Evolutionary conservation across 2,113 vertebrate genomes (phyloP), one percentile per base, ranked within the genome.

Genomic region (Etheostoma cragini): DNA sequence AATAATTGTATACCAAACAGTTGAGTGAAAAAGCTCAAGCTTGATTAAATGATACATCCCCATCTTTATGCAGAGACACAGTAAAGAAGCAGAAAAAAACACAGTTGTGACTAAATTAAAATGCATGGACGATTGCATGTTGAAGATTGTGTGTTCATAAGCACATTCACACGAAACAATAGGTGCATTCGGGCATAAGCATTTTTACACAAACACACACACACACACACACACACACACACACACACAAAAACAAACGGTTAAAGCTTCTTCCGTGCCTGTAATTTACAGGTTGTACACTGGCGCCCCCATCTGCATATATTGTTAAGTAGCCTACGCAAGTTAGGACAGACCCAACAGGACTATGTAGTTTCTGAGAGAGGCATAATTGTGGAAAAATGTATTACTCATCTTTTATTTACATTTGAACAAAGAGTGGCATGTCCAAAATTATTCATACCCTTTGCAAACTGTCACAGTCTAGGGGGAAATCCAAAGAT

Each of bases 281-380:
- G 6, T 26, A 1, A 60, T 12, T 76, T n/a, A 19, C 60, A 74
- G 24, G 6, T 67, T 45, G 30, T 65, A 35, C 24, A 56, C 15
- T 82, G 60, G 22, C 58, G 83, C 83, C 88, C 65, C 42, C 76
- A 2, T 62, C 24, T 88, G 91, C 83, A 26, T 0, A 12, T 10
- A 7, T 0, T 22, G 8, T 14, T 62, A 52, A 88, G 75, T 86
- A 42, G 38, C 2, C 10, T 42, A 72, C 84, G 84, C 1, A 26
- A 68, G 16, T 16, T 14, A 42, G 14, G 56, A 60, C n/a, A 11
- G 14, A 24, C 8, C 16, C 56, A 52, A 8, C 22, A 45, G 6
- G n/a, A 10, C 5, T 19, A 19, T 45, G 53, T 5, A 10, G 21
- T 26, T 12, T 14, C 2, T 53, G n/a, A 69, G 19, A 30, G 26